Conservation (phyloP, 2,797 vertebrate genomes). For the Acridotheres tristis region DNA sequence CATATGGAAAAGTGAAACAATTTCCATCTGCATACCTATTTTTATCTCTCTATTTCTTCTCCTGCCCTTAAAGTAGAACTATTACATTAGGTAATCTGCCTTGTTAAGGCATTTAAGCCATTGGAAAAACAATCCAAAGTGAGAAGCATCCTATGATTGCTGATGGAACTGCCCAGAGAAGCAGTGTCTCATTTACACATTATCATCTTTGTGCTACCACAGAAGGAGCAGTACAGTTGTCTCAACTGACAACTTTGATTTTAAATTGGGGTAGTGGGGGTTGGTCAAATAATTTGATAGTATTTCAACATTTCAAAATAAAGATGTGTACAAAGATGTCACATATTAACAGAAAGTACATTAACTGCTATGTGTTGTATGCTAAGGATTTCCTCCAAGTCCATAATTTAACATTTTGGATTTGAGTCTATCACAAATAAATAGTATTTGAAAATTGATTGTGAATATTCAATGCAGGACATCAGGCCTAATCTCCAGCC, state of each 20-base stretch:
- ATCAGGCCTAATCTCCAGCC: not conserved
- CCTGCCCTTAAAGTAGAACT: conserved; percentile 10
- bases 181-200: not conserved
- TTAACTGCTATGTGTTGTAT: not conserved
- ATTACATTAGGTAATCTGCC: not conserved
- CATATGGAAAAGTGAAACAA: conserved; percentile 41
- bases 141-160: not conserved
- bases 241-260: not conserved
- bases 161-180: not conserved
- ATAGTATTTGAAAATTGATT: not conserved
- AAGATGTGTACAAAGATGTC: not conserved
- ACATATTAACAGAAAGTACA: not conserved
- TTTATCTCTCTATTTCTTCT: conserved; percentile 37
- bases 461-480: not conserved
- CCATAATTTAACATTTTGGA: not conserved
- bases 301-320: not conserved
- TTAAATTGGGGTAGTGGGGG: not conserved
- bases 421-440: not conserved
- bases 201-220: not conserved
- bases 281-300: not conserved
- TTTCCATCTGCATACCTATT: conserved; percentile 51
- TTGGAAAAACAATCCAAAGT: not conserved
- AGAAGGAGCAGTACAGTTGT: not conserved
- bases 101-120: not conserved
- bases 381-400: not conserved